Evolutionary conservation across 2,888 invertebrate species (phyloP).

Genomic region (Sesamia inferens): DNA sequence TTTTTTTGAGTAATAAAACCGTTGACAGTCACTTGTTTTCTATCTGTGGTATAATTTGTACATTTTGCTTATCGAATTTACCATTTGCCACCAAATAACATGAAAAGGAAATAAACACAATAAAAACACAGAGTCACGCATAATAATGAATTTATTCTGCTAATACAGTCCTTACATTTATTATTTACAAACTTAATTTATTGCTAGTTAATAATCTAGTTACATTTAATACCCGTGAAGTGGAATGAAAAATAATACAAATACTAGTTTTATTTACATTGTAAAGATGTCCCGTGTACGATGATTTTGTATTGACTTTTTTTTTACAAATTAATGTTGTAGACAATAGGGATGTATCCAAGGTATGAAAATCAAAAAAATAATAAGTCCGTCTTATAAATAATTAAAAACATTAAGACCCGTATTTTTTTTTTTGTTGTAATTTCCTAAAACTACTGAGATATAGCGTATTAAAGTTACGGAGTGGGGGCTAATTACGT

Average conservation of each 20-base stretch:
- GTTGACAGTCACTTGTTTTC: too few species aligned
- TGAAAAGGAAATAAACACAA: not conserved
- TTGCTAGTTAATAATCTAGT: slow-evolving; percentile 38
- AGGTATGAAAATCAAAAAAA: too few species aligned
- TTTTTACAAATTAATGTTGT: too few species aligned
- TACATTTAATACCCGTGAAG: slow-evolving; percentile 63
- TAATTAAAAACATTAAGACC: too few species aligned
- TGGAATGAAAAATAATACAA: slow-evolving; percentile 46
- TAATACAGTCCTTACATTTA: slow-evolving; percentile 59
- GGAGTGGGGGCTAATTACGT: too few species aligned
- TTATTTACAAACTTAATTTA: slow-evolving; percentile 51
- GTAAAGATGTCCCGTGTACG: slow-evolving; percentile 25
- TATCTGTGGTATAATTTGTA: too few species aligned
- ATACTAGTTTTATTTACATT: slow-evolving; percentile 52
- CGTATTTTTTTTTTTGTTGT: too few species aligned
- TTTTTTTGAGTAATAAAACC: too few species aligned
- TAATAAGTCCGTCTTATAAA: too few species aligned
- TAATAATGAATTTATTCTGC: slow-evolving; percentile 62
- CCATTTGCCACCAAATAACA: not conserved
- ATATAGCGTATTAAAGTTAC: too few species aligned
- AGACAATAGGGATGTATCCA: too few species aligned
- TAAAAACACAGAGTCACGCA: slow-evolving; percentile 52
- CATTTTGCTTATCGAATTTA: not conserved
- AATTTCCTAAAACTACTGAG: too few species aligned
- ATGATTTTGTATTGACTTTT: slow-evolving; percentile 12